Conservation (phyloP, 1,140 invertebrate genomes). For the Drosophila virilis region DNA sequence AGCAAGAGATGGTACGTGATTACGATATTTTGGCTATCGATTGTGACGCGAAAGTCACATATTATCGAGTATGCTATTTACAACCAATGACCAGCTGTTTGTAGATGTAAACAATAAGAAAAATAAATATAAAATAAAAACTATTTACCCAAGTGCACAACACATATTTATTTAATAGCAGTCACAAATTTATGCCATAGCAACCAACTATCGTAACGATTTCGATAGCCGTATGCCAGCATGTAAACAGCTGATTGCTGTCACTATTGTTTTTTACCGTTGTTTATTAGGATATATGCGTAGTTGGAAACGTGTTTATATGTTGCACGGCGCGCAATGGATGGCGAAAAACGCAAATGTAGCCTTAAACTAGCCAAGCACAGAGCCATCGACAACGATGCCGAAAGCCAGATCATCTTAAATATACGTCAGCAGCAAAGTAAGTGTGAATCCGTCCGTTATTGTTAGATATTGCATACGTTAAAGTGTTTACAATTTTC, state of each 20-base stretch:
- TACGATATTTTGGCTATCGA: too few relatives aligned
- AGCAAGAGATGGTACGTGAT: too few relatives aligned
- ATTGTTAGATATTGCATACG: too few relatives aligned
- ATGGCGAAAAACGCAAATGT: neutral
- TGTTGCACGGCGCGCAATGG: conserved; percentile 9
- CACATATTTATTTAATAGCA: too few relatives aligned
- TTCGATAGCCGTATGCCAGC: neutral
- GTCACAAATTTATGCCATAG: too few relatives aligned
- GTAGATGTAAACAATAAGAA: too few relatives aligned
- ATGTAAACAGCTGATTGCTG: conserved; percentile 18
- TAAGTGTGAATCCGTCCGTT: conserved; percentile 7
- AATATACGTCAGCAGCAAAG: conserved; percentile 10
- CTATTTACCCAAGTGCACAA: too few relatives aligned
- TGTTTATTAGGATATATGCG: conserved; percentile 12
- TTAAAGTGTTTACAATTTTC: too few relatives aligned
- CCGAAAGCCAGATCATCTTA: neutral
- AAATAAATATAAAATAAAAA: neutral
- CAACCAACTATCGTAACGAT: neutral
- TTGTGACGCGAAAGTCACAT: neutral
- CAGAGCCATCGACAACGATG: neutral
- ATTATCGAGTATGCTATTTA: neutral
- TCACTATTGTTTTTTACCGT: conserved; percentile 2
- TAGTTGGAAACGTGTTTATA: neutral
- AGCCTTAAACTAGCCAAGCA: neutral
- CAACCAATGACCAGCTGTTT: too few relatives aligned